Percentiles rank a stretch among this genome's conserved stretches.
Evolutionary conservation across 2,888 invertebrate species (phyloP).

Genomic region (Drosophila infuscata): DNA sequence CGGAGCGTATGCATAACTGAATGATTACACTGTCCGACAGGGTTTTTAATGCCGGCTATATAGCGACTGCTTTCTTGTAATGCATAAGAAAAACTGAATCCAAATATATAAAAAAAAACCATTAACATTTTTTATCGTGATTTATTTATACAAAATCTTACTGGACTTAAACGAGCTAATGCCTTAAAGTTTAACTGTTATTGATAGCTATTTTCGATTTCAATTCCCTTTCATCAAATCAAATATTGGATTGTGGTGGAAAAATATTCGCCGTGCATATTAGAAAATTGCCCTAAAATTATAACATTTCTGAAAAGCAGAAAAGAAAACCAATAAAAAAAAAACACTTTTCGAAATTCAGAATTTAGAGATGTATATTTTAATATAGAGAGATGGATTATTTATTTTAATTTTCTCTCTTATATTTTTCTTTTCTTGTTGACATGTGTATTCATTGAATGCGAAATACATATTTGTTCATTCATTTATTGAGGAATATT

Average conservation of each 20-base stretch:
- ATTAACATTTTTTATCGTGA: not conserved
- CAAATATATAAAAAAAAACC: too few species aligned
- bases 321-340: not conserved
- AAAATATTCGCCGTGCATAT: not conserved
- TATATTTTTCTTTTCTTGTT: not conserved
- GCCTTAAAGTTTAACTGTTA: not conserved
- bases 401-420: not conserved
- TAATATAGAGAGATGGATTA: not conserved
- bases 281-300: not conserved
- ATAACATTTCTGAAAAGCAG: not conserved
- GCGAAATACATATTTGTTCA: conserved; percentile 24
- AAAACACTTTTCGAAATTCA: not conserved
- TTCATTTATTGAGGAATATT: conserved; percentile 18
- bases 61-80: not conserved
- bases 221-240: not conserved
- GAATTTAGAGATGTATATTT: not conserved
- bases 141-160: not conserved
- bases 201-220: not conserved
- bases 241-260: not conserved
- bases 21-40: conserved; percentile 15
- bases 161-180: not conserved
- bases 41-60: not conserved
- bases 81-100: not conserved
- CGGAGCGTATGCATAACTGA: conserved; percentile 49
- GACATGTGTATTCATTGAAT: conserved; percentile 24